phyloP scores from a whole-genome alignment of 2,113 vertebrate species.

The Caranx melampygus region DNA sequence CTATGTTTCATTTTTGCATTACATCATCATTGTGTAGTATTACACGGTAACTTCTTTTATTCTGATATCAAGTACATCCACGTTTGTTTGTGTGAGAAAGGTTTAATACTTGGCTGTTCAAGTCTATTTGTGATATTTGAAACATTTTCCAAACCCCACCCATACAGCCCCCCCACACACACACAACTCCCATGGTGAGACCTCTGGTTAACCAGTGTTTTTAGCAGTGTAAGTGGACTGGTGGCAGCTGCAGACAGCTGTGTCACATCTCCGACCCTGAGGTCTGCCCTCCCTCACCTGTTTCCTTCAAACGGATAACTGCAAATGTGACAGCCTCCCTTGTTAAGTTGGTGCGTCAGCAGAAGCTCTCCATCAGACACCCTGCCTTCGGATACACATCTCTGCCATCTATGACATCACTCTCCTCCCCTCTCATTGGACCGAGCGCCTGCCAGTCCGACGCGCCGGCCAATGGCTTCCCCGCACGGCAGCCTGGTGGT shows the following conservation, averaged over 20 bases:
- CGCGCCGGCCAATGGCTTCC: conserved; percentile 29
- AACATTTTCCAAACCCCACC: conserved; percentile 20
- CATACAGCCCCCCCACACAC: not conserved
- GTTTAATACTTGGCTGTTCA: no score
- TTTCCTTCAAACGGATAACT: not conserved
- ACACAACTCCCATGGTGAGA: not conserved
- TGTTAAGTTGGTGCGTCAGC: conserved; percentile 55
- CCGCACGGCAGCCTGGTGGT: not conserved
- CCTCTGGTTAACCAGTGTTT: not conserved
- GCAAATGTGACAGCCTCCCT: conserved; percentile 21
- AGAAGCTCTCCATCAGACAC: conserved; percentile 41
- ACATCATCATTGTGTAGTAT: not conserved
- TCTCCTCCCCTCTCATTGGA: conserved; percentile 45
- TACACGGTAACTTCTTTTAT: not conserved
- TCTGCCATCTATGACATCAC: conserved; percentile 64
- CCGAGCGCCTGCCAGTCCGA: not conserved
- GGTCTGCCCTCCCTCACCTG: conserved; percentile 27
- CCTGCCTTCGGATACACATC: conserved; percentile 26
- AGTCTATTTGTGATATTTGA: not conserved
- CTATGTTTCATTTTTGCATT: not conserved
- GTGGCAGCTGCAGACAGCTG: not conserved
- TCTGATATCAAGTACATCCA: not conserved
- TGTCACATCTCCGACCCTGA: conserved; percentile 6
- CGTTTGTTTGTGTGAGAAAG: not conserved
- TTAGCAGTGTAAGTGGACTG: not conserved